phyloP scores from a whole-genome alignment of 53 echinoderm and acorn worm species.

The Holothuria leucospilota region DNA sequence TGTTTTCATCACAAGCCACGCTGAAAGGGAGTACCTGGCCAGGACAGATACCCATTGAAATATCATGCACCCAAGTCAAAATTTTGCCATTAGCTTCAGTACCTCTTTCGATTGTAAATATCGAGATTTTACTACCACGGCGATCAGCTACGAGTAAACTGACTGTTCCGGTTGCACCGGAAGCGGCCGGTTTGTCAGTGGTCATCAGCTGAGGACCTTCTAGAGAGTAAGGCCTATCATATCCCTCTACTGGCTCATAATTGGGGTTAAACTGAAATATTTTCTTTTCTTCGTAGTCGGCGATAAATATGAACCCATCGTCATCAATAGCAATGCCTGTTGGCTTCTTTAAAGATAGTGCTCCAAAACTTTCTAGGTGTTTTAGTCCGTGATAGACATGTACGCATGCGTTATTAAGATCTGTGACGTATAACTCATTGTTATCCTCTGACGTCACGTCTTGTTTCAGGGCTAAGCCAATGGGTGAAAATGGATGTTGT shows the following conservation, averaged over 20 bases:
- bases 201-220: constrained; percentile 25
- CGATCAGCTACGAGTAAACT: constrained; percentile 17
- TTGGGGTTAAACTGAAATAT: constrained; percentile 25
- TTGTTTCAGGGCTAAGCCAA: constrained; percentile 18
- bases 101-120: background rate
- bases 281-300: constrained; percentile 21
- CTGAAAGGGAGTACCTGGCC: constrained; percentile 14
- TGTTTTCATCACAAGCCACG: constrained; percentile 3
- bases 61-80: too few species aligned
- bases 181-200: background rate
- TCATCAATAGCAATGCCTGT: constrained; percentile 44
- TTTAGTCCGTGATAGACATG: constrained; percentile 26
- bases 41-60: background rate
- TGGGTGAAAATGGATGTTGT: constrained; percentile 5
- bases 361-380: constrained; percentile 23
- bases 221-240: background rate
- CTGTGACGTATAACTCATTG: constrained; percentile 41
- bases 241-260: background rate
- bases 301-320: constrained; percentile 24
- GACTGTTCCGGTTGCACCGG: background rate
- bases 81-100: too few species aligned
- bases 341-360: background rate
- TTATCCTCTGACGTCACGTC: constrained; percentile 13
- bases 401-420: constrained; percentile 27
- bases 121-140: background rate